Percentiles rank a stretch among this genome's conserved stretches.
Evolutionary conservation across 1,140 invertebrate species (phyloP).

Genomic region (Argopecten irradians): DNA sequence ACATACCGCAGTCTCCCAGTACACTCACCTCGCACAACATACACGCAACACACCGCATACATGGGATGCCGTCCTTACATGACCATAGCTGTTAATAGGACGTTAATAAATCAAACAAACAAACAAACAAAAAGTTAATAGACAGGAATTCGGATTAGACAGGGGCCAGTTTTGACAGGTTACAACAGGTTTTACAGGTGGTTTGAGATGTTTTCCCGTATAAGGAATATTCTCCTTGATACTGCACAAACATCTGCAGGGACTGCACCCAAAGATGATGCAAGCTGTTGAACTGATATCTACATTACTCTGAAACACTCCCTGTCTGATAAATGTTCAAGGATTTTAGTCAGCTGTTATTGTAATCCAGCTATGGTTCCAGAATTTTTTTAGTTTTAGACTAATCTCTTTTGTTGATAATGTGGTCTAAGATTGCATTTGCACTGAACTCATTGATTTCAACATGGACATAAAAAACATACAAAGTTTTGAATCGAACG

Average conservation of each 20-base stretch:
- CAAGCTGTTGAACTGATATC: neutral
- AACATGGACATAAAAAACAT: neutral
- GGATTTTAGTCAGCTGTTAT: neutral
- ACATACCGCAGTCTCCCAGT: no score
- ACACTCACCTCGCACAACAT: no score
- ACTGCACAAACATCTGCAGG: no score
- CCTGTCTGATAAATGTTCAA: neutral
- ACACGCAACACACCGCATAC: no score
- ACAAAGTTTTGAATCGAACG: neutral
- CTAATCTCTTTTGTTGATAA: neutral
- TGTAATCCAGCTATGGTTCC: constrained; percentile 5
- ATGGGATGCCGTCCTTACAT: no score
- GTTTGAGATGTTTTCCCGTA: neutral
- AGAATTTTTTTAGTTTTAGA: neutral
- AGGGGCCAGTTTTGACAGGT: no score
- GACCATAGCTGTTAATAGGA: no score
- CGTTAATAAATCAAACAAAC: no score
- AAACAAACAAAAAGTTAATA: neutral
- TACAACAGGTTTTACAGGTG: neutral
- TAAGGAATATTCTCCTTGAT: no score
- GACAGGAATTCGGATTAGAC: neutral
- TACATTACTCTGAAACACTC: neutral
- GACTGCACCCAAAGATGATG: no score
- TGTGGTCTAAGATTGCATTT: neutral
- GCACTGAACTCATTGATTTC: constrained; percentile 2